phyloP scores from a whole-genome alignment of 2,797 vertebrate species.

The Rallus crepitans region DNA sequence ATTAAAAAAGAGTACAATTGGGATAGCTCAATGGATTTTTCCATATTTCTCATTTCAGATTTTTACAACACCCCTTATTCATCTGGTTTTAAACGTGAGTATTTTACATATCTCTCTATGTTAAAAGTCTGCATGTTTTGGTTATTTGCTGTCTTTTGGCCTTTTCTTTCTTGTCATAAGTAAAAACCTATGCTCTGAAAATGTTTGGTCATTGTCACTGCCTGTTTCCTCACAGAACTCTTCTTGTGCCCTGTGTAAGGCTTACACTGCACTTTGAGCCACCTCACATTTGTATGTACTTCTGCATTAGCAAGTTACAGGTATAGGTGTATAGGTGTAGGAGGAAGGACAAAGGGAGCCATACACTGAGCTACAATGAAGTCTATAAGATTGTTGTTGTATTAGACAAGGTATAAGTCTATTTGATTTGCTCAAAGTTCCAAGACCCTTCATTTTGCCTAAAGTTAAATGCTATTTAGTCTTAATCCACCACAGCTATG shows the following conservation, averaged over 20 bases:
- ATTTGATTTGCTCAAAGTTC: not conserved
- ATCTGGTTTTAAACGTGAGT: not conserved
- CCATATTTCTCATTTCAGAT: not conserved
- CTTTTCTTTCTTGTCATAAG: not conserved
- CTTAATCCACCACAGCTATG: not conserved
- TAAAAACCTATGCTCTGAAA: not conserved
- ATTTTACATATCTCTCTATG: not conserved
- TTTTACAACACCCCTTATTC: not conserved
- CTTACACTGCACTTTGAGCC: not conserved
- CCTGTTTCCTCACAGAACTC: not conserved
- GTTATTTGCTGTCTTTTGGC: not conserved
- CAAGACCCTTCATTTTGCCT: not conserved
- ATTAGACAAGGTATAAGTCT: not conserved
- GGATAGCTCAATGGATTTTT: not conserved
- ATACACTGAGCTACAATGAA: not conserved
- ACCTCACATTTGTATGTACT: not conserved
- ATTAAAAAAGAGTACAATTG: not conserved
- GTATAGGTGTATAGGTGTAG: not conserved
- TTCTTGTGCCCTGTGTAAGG: not conserved
- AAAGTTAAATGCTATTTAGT: not conserved
- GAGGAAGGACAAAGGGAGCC: not conserved
- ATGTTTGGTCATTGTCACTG: not conserved
- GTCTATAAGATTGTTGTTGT: not conserved
- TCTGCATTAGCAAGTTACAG: not conserved
- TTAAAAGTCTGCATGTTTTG: not conserved